Percentiles rank a stretch among this genome's conserved stretches.
These are phyloP conservation scores for Aspidoscelis tigris DNA, from an alignment of 2,113 vertebrate species.

Conservation along the genomic window DNA sequence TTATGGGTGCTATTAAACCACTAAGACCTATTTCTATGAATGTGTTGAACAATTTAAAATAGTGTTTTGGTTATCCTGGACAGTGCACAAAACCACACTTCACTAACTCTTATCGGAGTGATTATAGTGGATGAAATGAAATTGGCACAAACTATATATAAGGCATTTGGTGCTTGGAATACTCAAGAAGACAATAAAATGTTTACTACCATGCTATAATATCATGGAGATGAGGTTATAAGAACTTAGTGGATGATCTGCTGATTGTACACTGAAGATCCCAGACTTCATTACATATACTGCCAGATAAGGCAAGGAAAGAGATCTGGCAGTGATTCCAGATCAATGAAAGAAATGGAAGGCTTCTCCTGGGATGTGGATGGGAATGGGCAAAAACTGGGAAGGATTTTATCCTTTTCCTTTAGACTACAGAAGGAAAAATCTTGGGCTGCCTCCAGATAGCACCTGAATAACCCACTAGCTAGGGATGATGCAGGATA, in stretches of 20 bases:
- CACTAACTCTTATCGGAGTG: neutral
- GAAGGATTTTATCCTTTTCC: neutral
- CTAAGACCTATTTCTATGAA: neutral
- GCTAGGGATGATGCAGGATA: too few relatives aligned
- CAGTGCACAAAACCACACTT: neutral
- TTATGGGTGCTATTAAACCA: neutral
- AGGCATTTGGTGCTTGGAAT: neutral
- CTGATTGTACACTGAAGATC: too few relatives aligned
- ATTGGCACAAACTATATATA: neutral
- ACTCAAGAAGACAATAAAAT: neutral
- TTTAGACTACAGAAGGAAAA: neutral
- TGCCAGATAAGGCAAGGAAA: too few relatives aligned
- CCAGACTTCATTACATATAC: too few relatives aligned
- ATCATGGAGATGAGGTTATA: too few relatives aligned
- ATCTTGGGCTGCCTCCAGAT: too few relatives aligned
- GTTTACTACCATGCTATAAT: too few relatives aligned
- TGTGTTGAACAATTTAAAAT: neutral
- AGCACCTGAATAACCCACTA: too few relatives aligned
- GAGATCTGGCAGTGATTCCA: too few relatives aligned
- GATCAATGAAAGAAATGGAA: neutral
- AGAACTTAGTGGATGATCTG: too few relatives aligned
- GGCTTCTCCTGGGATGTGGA: neutral
- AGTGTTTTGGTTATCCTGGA: neutral
- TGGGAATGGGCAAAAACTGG: neutral
- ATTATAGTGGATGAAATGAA: neutral